Percentiles rank a stretch among this genome's conserved stretches.
These are phyloP conservation scores for Gallinago jamesoni DNA, from an alignment of 2,113 vertebrate species.

Conservation along the genomic window DNA sequence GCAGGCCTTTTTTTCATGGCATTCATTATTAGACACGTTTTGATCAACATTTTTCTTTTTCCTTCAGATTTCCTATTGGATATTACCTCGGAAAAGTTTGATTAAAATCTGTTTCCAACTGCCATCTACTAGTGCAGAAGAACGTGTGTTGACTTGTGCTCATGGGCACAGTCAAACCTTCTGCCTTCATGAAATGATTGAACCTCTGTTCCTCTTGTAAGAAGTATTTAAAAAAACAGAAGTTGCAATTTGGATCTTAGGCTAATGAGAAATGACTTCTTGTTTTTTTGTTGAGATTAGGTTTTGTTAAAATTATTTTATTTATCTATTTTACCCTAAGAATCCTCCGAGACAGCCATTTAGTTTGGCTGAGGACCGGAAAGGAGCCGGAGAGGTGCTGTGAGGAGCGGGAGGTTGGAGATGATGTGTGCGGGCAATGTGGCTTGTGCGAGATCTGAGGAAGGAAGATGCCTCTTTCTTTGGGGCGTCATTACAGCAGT, in stretches of 20 bases:
- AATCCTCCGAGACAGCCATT: background rate
- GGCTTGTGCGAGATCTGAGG: background rate
- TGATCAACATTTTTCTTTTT: background rate
- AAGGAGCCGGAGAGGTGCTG: background rate
- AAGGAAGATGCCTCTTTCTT: background rate
- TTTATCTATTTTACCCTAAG: background rate
- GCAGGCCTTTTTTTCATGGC: background rate
- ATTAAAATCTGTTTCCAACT: background rate
- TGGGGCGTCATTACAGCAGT: background rate
- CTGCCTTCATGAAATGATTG: background rate
- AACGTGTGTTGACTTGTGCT: background rate
- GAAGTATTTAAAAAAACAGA: background rate
- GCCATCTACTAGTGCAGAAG: background rate
- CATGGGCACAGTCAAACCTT: background rate
- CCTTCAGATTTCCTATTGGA: background rate
- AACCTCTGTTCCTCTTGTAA: background rate
- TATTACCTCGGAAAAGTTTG: background rate
- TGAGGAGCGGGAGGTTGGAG: background rate
- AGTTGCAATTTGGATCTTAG: background rate
- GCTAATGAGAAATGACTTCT: background rate
- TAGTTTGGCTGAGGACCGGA: background rate
- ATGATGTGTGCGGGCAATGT: background rate
- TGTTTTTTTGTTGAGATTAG: background rate
- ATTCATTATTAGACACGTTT: background rate
- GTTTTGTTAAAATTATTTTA: too few relatives aligned